Base-by-base conservation (phyloP, 2,113 vertebrate species). In the Pelobates fuscus region DNA sequence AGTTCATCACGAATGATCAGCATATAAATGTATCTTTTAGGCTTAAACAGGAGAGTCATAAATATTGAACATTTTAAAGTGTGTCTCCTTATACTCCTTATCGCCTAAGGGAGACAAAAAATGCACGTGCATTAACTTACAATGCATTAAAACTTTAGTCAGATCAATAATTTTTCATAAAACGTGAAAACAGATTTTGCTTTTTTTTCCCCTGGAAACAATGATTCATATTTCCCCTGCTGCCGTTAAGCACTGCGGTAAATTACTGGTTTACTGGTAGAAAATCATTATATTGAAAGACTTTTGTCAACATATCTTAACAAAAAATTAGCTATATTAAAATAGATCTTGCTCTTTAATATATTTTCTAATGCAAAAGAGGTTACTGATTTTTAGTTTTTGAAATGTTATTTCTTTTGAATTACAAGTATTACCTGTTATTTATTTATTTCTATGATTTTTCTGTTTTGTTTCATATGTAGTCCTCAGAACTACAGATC, bases 31-130 rank as follows among this genome's bases (percentile, higher is more conserved):
- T 41, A 21, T 71, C 71, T 85, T 84, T 86, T 83, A 52, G 77
- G 74, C 77, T 83, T 79, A 81, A 77, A 82, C 54, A 76, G 63
- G 80, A 82, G 78, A 77, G 80, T 78, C 61, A 84, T 87, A 86
- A 85, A 86, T 86, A 87, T 85, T 87, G 85, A 86, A 86, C 83
- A 79, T 82, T 78, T 78, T 86, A 84, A 87, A 85, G 86, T 82
- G 82, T 78, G 81, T 85, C 80, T 81, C 76, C 82, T 82, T 72
- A 21, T 77, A 86, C 70, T 77, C 60, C 71, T 59, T 46, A 72
- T 41, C 29, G 25, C 71, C 78, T 15, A 66, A 79, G 74, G 79
- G 77, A 80, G 84, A 74, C 77, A 75, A 32, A 64, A 2, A 5
- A 29, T 73, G 74, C 61, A 55, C 49, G 37, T 59, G 68, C 83